Evolutionary conservation across 1,140 invertebrate species (phyloP).

Genomic region (Drosophila carrolli): DNA sequence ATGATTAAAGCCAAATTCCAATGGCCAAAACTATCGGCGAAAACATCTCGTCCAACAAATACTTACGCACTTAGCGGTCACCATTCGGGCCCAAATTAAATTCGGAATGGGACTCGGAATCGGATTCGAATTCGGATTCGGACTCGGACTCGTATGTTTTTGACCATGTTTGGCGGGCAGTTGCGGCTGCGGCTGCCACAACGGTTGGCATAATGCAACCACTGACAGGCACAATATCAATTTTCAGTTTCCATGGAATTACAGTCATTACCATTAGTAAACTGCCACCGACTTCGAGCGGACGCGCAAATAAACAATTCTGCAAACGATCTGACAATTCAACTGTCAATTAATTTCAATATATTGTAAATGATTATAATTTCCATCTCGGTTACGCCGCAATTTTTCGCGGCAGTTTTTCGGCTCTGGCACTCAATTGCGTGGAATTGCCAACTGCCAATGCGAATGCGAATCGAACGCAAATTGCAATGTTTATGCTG

Average conservation of each 20-base stretch:
- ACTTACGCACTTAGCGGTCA: slow-evolving; percentile 47
- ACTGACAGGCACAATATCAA: slow-evolving; percentile 67
- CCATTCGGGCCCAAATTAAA: slow-evolving; percentile 24
- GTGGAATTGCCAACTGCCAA: slow-evolving; percentile 9
- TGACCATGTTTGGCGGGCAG: slow-evolving; percentile 63
- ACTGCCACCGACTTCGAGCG: slow-evolving; percentile 62
- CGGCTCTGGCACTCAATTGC: slow-evolving; percentile 23
- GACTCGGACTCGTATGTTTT: slow-evolving; percentile 33
- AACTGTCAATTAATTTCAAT: slow-evolving; percentile 83
- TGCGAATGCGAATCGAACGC: slow-evolving; percentile 63
- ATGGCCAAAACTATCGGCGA: slow-evolving; percentile 43
- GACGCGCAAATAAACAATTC: slow-evolving; percentile 72
- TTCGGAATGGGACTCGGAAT: slow-evolving; percentile 29
- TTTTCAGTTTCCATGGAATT: slow-evolving; percentile 77
- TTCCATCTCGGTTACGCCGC: slow-evolving; percentile 44
- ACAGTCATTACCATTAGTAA: slow-evolving; percentile 83
- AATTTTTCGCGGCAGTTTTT: slow-evolving; percentile 26
- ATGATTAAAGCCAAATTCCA: slow-evolving; percentile 46
- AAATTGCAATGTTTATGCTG: slow-evolving; percentile 80
- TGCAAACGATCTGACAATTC: slow-evolving; percentile 81
- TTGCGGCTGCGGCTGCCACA: slow-evolving; percentile 69
- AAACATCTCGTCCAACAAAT: slow-evolving; percentile 55
- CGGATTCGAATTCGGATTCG: slow-evolving; percentile 12
- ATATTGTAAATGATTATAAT: slow-evolving; percentile 83
- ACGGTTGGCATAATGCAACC: slow-evolving; percentile 69